Base-by-base conservation (phyloP, 2,888 invertebrate species). In the Leptura quadrifasciata region DNA sequence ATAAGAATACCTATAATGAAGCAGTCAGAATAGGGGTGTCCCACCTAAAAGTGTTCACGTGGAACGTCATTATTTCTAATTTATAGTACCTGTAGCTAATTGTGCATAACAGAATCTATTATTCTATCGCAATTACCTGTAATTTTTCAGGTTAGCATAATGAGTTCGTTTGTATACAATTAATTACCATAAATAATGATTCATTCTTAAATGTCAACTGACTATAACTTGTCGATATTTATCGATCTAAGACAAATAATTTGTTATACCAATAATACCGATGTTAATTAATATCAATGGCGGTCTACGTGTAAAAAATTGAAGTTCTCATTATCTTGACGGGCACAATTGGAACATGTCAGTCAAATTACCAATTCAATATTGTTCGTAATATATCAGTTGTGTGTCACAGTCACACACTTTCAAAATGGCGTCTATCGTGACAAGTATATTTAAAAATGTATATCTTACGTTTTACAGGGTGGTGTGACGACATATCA, bases 201-300 rank as follows among this genome's bases (percentile, higher is more conserved):
- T 61, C 60, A 61, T 61, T 61, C 60, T 31, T 8, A 27, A 61
- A 61, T 61, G 60, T 61, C 60, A 61, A 61, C 60, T 18, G 60
- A 31, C 17, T 9, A n/a, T 17, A n/a, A 61, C n/a, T 61, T 24
- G 58, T 58, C 58, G n/a, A 58, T 58, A 24, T 58, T 61, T 61
- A 61, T 61, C 27, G 31, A 31, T 17, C 31, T n/a, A 15, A 61
- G n/a, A 61, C n/a, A 27, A 18, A 18, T 31, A 61, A n/a, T 31
- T 31, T 58, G 57, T 58, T 58, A 21, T 9, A 9, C 8, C 31
- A 24, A 6, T n/a, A 61, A 31, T 61, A 31, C 15, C 5, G 8
- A 6, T 21, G 27, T 60, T 24, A 4, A n/a, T 60, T 9, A 58
- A 21, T 21, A 58, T 24, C 10, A n/a, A 31, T 31, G 27, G 27